These are phyloP conservation scores for Eupeodes corollae DNA, from an alignment of 1,140 invertebrate species.

Conservation along the genomic window DNA sequence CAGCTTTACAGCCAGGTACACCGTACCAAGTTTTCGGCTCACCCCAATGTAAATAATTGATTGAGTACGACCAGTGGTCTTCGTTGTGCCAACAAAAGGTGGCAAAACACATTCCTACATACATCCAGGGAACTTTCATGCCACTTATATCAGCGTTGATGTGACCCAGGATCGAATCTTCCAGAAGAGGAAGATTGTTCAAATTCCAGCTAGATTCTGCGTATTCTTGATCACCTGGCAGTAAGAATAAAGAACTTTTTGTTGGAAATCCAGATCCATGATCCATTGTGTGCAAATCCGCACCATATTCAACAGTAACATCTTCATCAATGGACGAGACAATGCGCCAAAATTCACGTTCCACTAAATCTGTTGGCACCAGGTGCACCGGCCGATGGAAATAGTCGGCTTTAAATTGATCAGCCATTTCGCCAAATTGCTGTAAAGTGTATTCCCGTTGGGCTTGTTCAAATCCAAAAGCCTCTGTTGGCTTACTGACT, in stretches of 20 bases:
- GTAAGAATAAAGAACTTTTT: conserved; percentile 57
- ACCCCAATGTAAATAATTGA: conserved; percentile 95
- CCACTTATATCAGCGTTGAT: conserved; percentile 95
- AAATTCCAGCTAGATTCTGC: conserved; percentile 91
- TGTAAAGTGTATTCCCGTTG: conserved; percentile 82
- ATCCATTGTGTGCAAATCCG: conserved; percentile 92
- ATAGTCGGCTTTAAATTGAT: conserved; percentile 92
- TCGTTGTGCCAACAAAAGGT: conserved; percentile 99
- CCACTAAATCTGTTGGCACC: conserved; percentile 71
- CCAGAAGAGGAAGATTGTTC: conserved; percentile 85
- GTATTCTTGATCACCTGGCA: conserved; percentile 68
- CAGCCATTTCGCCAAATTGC: conserved; percentile 94
- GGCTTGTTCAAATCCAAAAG: conserved; percentile 93
- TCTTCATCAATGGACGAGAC: conserved; percentile 89
- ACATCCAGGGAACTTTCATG: conserved; percentile 79
- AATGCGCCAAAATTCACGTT: conserved; percentile 94
- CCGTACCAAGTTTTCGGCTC: conserved; percentile 81
- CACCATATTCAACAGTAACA: conserved; percentile 93
- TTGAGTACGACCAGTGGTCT: conserved; percentile 98
- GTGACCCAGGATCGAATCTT: conserved; percentile 80
- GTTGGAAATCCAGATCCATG: conserved; percentile 95
- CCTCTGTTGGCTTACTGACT: conserved; percentile 80
- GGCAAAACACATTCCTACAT: conserved; percentile 98
- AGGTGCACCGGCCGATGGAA: conserved; percentile 91
- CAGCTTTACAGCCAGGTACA: conserved; percentile 81